Conservation (phyloP, 2,888 invertebrate genomes). For the Sipha maydis region DNA sequence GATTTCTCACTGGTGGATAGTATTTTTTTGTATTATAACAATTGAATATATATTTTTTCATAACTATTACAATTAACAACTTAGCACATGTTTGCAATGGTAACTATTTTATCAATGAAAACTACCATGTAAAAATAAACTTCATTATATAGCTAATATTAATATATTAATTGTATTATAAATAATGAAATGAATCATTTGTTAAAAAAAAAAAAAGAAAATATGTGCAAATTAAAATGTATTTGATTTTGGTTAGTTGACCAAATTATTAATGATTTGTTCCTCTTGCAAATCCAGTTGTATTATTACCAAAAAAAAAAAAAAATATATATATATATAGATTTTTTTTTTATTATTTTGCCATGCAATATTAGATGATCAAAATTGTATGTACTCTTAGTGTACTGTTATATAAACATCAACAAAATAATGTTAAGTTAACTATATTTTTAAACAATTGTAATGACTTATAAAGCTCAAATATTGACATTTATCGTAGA, state of each 20-base stretch:
- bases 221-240: constrained; percentile 15
- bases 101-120: constrained; percentile 40
- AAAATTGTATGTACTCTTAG: constrained; percentile 26
- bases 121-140: constrained; percentile 24
- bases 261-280: neutral
- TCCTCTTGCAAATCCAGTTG: neutral
- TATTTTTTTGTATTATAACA: constrained; percentile 37
- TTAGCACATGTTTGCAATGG: constrained; percentile 39
- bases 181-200: neutral
- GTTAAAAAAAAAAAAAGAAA: neutral
- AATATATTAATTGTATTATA: neutral
- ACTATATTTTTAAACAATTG: constrained; percentile 32
- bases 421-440: constrained; percentile 52
- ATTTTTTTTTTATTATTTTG: neutral
- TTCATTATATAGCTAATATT: neutral
- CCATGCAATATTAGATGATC: constrained; percentile 20
- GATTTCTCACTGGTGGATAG: constrained; percentile 49
- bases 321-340: neutral
- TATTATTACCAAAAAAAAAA: neutral
- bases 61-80: constrained; percentile 25
- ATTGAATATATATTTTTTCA: neutral
- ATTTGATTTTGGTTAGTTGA: neutral
- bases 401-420: constrained; percentile 16
- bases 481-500: constrained; percentile 50
- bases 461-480: constrained; percentile 57